Percentiles rank a stretch among this genome's conserved stretches.
phyloP scores from a whole-genome alignment of 2,888 invertebrate genomes.

The Phengaris alcon region DNA sequence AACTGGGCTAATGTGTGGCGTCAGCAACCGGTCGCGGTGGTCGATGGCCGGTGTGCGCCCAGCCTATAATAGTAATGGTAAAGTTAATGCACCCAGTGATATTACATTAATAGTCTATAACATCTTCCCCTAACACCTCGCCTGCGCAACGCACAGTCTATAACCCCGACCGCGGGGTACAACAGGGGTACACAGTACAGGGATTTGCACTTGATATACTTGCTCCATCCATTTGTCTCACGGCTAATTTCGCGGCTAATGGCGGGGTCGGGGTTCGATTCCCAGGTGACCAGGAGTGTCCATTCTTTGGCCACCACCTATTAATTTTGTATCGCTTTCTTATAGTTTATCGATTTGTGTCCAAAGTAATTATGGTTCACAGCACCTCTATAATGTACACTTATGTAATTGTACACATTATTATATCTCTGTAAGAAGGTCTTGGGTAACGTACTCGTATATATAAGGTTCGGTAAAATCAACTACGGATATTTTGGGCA shows the following conservation, averaged over 20 bases:
- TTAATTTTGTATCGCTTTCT: neutral
- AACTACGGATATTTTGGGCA: too few relatives aligned
- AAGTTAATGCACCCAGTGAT: constrained; percentile 2
- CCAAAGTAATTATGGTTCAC: too few relatives aligned
- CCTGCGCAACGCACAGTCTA: constrained; percentile 41
- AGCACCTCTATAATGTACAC: too few relatives aligned
- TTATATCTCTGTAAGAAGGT: too few relatives aligned
- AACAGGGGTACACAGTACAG: constrained; percentile 34
- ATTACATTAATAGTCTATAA: neutral
- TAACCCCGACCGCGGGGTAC: too few relatives aligned
- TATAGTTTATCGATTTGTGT: neutral
- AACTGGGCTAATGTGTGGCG: too few relatives aligned
- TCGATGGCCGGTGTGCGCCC: too few relatives aligned
- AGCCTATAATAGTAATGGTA: neutral
- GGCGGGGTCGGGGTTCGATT: constrained; percentile 50
- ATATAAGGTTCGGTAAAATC: too few relatives aligned
- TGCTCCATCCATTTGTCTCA: constrained; percentile 65
- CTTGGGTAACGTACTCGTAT: too few relatives aligned
- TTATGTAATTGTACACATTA: too few relatives aligned
- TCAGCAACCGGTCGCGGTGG: too few relatives aligned
- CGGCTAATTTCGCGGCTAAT: constrained; percentile 57
- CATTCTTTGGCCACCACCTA: neutral
- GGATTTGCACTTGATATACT: constrained; percentile 69
- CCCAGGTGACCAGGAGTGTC: constrained; percentile 46
- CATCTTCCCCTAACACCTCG: constrained; percentile 46